A percentile compares a stretch with the other conserved stretches of the same genome.
These are phyloP conservation scores for Oegoconia quadripuncta DNA, from an alignment of 2,888 invertebrate genomes.

Conservation along the genomic window DNA sequence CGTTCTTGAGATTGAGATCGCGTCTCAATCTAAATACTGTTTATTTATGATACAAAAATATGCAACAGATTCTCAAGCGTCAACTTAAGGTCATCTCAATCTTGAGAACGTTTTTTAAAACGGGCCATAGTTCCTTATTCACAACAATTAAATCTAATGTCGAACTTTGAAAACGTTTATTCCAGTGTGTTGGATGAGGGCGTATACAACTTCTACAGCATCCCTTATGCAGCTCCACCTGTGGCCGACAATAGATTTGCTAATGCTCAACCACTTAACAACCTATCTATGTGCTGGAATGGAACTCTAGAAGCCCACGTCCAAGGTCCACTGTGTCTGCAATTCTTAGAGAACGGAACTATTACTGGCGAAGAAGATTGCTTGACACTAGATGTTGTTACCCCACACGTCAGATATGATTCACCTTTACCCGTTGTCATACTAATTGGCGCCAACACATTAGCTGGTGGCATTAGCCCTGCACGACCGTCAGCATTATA, in stretches of 20 bases:
- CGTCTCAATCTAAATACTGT: no score
- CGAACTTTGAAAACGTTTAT: constrained; percentile 19
- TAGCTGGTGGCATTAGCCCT: constrained; percentile 88
- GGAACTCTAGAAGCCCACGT: constrained; percentile 84
- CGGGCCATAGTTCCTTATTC: no score
- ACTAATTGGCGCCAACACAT: constrained; percentile 87
- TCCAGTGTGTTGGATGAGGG: constrained; percentile 85
- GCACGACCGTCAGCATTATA: constrained; percentile 87
- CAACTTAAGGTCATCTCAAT: no score
- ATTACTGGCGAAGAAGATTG: constrained; percentile 89
- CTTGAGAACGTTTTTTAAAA: no score
- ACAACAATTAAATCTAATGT: neutral
- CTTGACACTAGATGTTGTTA: constrained; percentile 88
- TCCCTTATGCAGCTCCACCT: constrained; percentile 89
- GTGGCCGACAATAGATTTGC: constrained; percentile 84
- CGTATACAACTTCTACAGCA: constrained; percentile 88
- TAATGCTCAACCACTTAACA: constrained; percentile 82
- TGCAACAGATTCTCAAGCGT: no score
- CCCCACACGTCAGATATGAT: constrained; percentile 89
- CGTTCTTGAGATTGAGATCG: no score
- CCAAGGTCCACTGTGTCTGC: constrained; percentile 83
- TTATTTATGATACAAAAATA: no score
- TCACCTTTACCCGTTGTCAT: constrained; percentile 90
- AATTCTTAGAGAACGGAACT: constrained; percentile 83
- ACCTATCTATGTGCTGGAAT: constrained; percentile 88